Conservation (phyloP, 2,113 vertebrate species). For the Apodemus sylvaticus region DNA sequence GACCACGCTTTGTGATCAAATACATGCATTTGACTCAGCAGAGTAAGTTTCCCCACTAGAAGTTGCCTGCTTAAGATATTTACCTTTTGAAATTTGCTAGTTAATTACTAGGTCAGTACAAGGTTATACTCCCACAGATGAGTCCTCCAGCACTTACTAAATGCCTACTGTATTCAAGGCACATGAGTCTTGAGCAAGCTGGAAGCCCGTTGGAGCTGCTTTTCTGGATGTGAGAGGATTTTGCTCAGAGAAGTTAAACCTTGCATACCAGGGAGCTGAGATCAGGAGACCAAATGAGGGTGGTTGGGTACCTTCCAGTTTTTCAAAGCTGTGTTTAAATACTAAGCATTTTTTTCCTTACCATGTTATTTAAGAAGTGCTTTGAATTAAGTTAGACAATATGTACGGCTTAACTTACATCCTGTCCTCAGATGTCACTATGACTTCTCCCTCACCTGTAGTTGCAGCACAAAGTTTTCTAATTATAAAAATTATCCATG, state of each 20-base stretch:
- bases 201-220: background rate
- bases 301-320: background rate
- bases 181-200: background rate
- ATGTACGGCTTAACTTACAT: background rate
- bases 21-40: background rate
- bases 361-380: background rate
- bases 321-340: constrained; percentile 16
- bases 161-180: background rate
- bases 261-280: background rate
- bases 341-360: background rate
- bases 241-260: background rate
- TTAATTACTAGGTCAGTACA: background rate
- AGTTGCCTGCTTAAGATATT: background rate
- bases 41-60: background rate
- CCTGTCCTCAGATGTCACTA: background rate
- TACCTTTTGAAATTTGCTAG: background rate
- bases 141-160: background rate
- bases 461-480: background rate
- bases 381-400: background rate
- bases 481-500: background rate
- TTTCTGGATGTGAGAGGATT: background rate
- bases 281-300: background rate
- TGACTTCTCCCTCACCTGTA: background rate
- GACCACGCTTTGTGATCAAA: background rate
- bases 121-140: background rate